Evolutionary conservation across 2,113 vertebrate species (phyloP).

Genomic region (Loxodonta africana): DNA sequence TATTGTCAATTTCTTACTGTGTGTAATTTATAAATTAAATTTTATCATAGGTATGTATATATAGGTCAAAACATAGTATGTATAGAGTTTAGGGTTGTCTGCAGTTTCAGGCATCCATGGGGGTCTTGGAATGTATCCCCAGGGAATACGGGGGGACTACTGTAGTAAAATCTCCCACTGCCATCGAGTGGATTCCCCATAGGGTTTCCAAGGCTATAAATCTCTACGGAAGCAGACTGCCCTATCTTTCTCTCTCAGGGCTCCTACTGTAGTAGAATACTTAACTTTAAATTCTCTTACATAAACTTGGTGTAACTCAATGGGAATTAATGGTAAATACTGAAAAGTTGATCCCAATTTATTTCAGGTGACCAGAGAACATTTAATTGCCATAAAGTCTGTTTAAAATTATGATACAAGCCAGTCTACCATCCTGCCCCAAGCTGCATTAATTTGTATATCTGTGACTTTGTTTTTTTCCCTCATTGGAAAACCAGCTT

Average conservation of each 20-base stretch:
- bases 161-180: no score
- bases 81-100: no score
- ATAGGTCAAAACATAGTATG: no score
- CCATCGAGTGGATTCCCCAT: no score
- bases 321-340: background rate
- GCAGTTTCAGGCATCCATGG: no score
- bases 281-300: conserved; percentile 6
- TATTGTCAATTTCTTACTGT: no score
- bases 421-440: background rate
- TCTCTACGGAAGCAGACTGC: no score
- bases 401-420: background rate
- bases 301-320: background rate
- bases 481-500: background rate
- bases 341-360: background rate
- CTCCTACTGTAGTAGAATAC: background rate
- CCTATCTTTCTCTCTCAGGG: no score
- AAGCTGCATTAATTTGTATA: background rate
- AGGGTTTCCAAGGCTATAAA: no score
- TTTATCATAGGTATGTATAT: no score
- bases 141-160: no score
- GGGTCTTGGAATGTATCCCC: no score
- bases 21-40: background rate
- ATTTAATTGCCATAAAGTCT: background rate
- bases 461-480: background rate
- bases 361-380: background rate